Evolutionary conservation across 2,797 vertebrate genomes (phyloP).

Genomic region (Argyrosomus regius): DNA sequence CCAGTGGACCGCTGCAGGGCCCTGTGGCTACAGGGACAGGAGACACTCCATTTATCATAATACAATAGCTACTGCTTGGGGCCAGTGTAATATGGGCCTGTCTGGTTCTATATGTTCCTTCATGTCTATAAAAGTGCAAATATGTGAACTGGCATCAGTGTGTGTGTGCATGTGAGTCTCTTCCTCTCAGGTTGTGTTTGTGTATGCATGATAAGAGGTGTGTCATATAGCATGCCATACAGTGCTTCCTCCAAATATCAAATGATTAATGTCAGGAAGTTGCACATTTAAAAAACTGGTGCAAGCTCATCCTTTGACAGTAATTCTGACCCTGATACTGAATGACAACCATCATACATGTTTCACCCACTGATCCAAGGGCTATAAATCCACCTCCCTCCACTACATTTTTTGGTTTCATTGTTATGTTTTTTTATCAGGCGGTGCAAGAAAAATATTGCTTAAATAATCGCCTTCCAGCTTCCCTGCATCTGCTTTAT

Average conservation of each 20-base stretch:
- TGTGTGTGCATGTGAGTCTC: slow-evolving; percentile 3
- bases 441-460: not conserved
- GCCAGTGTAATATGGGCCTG: slow-evolving; percentile 55
- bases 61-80: slow-evolving; percentile 72
- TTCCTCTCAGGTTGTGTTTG: not conserved
- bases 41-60: slow-evolving; percentile 82
- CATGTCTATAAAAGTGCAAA: slow-evolving; percentile 28
- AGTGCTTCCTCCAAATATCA: not conserved
- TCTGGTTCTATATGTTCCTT: slow-evolving; percentile 51
- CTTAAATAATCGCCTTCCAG: not conserved
- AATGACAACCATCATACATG: slow-evolving; percentile 5
- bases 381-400: not conserved
- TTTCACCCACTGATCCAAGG: slow-evolving; percentile 5
- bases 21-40: slow-evolving; percentile 71
- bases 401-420: not conserved
- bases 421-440: slow-evolving; percentile 17
- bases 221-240: not conserved
- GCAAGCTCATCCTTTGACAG: not conserved
- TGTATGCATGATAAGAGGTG: not conserved
- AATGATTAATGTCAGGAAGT: not conserved
- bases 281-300: not conserved
- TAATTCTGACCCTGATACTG: not conserved
- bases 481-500: not conserved
- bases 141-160: slow-evolving; percentile 24
- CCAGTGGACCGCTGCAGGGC: slow-evolving; percentile 67